A percentile compares a stretch with the other conserved stretches of the same genome.
phyloP scores from a whole-genome alignment of 2,888 invertebrate genomes.

The Drosophila histrio region DNA sequence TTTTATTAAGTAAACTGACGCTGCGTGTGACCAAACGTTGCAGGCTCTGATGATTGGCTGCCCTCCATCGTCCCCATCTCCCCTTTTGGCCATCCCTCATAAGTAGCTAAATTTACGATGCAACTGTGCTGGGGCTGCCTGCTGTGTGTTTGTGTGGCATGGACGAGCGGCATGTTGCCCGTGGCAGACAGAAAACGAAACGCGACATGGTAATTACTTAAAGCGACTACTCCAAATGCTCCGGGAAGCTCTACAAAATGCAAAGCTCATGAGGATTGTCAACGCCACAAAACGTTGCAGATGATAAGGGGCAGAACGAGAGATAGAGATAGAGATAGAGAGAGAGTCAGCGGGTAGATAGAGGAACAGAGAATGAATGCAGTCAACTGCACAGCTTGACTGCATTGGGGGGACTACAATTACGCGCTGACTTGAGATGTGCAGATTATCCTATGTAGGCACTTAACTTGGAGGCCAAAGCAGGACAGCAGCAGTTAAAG shows the following conservation, averaged over 20 bases:
- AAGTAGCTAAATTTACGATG: conserved; percentile 44
- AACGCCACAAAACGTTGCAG: conserved; percentile 47
- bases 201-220: conserved; percentile 71
- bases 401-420: conserved; percentile 56
- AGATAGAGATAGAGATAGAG: neutral
- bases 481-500: neutral
- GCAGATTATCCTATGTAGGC: conserved; percentile 80
- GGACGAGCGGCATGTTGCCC: conserved; percentile 19
- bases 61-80: neutral
- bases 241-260: conserved; percentile 45
- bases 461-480: conserved; percentile 61
- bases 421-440: conserved; percentile 74
- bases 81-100: neutral
- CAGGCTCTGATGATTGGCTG: conserved; percentile 30
- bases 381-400: conserved; percentile 66
- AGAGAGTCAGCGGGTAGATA: neutral
- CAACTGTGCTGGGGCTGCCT: conserved; percentile 20
- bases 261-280: conserved; percentile 50
- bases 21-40: conserved; percentile 41
- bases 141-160: conserved; percentile 28
- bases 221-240: conserved; percentile 44
- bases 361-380: conserved; percentile 26
- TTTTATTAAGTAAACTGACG: conserved; percentile 57
- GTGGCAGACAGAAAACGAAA: conserved; percentile 28
- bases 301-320: conserved; percentile 19